Percentiles rank a stretch among this genome's conserved stretches.
Conservation (phyloP, 2,888 invertebrate species). For the Tricholauxania praeusta region DNA sequence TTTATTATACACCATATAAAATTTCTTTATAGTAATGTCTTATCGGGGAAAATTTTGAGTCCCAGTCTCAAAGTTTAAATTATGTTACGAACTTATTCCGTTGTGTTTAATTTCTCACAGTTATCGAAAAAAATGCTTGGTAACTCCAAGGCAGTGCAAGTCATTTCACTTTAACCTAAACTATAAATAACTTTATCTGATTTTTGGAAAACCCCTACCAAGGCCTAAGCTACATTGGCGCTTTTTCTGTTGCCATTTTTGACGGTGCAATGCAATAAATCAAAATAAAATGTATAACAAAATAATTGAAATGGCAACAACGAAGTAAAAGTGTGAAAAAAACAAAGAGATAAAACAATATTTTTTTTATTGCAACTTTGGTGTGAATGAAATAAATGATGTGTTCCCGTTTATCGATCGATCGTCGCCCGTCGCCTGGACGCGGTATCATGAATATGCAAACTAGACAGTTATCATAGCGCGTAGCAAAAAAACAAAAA, state of each 20-base stretch:
- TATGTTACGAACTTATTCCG: too few relatives aligned
- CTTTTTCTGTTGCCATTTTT: conserved; percentile 32
- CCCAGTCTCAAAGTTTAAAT: too few relatives aligned
- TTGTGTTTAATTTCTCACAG: too few relatives aligned
- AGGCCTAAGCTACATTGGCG: neutral
- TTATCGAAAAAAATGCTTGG: too few relatives aligned
- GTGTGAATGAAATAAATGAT: conserved; percentile 40
- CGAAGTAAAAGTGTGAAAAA: conserved; percentile 2
- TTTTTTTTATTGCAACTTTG: conserved; percentile 11
- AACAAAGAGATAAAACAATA: neutral
- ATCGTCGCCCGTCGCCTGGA: neutral
- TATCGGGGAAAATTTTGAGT: too few relatives aligned
- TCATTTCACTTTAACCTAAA: too few relatives aligned
- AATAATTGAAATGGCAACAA: conserved; percentile 11
- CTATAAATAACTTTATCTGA: too few relatives aligned
- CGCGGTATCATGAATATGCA: conserved; percentile 24
- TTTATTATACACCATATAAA: too few relatives aligned
- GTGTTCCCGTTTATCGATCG: neutral
- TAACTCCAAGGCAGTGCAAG: too few relatives aligned
- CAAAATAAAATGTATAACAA: conserved; percentile 38
- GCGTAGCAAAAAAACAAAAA: neutral
- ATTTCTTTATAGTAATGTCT: too few relatives aligned
- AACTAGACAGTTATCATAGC: conserved; percentile 18
- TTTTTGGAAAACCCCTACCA: too few relatives aligned
- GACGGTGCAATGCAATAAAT: conserved; percentile 39